A percentile compares a stretch with the other conserved stretches of the same genome.
These are phyloP conservation scores for Cervus canadensis DNA, from an alignment of 2,113 vertebrate genomes.

Conservation along the genomic window DNA sequence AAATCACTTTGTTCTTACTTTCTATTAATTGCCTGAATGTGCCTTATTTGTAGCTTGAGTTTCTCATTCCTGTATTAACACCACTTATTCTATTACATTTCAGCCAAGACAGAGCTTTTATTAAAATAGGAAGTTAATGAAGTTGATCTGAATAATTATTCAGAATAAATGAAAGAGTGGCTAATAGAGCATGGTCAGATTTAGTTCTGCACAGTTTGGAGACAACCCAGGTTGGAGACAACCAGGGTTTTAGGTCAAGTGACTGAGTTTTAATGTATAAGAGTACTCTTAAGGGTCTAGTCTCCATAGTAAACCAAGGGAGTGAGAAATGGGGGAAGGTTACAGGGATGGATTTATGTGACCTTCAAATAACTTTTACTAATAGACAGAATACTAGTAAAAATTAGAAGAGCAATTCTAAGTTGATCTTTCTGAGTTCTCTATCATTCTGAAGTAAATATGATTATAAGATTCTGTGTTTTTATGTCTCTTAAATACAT, in stretches of 20 bases:
- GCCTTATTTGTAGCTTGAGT: not conserved
- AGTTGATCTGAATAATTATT: not conserved
- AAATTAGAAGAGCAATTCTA: not conserved
- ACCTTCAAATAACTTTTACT: not conserved
- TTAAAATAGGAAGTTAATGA: not conserved
- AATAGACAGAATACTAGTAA: not conserved
- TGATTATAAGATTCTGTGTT: not conserved
- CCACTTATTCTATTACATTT: not conserved
- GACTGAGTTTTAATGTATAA: not conserved
- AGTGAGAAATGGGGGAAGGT: not conserved
- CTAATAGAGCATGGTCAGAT: not conserved
- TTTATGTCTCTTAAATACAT: not conserved
- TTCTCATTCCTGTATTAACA: not conserved
- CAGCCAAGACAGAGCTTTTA: not conserved
- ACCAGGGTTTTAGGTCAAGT: not conserved
- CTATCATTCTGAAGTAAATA: not conserved
- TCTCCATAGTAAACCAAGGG: not conserved
- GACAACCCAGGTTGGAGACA: not conserved
- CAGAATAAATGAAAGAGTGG: not conserved
- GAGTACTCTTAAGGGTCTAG: not conserved
- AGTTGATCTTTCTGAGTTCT: not conserved
- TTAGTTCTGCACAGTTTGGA: not conserved
- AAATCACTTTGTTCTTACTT: not conserved
- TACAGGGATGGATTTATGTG: not conserved
- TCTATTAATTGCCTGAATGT: not conserved